Evolutionary conservation across 2,113 vertebrate species (phyloP).

Genomic region (Mionectes macconnelli): DNA sequence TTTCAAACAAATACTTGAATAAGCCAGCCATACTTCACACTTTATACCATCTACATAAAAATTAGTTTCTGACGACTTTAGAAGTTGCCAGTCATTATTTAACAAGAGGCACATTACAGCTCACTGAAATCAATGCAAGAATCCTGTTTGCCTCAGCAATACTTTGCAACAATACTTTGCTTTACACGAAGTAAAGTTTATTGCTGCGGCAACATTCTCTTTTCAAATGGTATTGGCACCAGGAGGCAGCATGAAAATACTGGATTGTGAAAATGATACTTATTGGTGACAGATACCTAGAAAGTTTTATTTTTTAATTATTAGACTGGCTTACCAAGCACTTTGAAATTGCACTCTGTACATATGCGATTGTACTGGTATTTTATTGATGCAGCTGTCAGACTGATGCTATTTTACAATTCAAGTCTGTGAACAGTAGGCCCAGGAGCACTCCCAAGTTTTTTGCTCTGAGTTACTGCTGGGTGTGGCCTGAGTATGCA

Average conservation of each 20-base stretch:
- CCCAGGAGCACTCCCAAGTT: not conserved
- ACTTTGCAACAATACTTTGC: not conserved
- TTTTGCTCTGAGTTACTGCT: not conserved
- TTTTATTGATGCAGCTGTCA: not conserved
- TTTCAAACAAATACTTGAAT: not conserved
- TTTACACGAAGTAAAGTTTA: not conserved
- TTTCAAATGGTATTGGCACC: not conserved
- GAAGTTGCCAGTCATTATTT: not conserved
- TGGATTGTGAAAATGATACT: not conserved
- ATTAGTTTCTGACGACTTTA: not conserved
- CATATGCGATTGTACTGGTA: not conserved
- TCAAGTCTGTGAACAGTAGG: not conserved
- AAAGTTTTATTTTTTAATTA: not conserved
- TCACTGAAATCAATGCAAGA: not conserved
- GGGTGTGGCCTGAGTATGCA: rapidly evolving
- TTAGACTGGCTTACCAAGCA: not conserved
- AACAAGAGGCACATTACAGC: not conserved
- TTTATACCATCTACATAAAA: not conserved
- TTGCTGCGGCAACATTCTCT: not conserved
- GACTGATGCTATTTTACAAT: not conserved
- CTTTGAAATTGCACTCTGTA: not conserved
- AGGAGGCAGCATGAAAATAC: not conserved
- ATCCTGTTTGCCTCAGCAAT: not conserved
- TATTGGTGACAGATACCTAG: not conserved
- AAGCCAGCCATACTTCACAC: not conserved